Evolutionary conservation across 2,797 vertebrate genomes (phyloP).

Genomic region (Sus cebifrons): DNA sequence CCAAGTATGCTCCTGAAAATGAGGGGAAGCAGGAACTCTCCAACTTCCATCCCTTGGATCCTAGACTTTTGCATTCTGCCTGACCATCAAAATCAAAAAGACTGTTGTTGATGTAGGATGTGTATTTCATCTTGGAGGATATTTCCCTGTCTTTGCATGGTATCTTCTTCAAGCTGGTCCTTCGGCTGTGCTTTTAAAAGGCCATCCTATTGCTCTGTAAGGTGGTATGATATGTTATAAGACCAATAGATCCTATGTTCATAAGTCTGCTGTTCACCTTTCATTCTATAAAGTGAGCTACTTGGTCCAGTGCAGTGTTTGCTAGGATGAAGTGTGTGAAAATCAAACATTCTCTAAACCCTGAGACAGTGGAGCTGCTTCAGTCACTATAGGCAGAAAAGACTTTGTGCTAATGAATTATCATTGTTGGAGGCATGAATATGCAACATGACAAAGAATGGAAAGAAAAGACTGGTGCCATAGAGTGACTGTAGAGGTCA

Average conservation of each 20-base stretch:
- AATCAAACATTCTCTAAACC: not conserved
- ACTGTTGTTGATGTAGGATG: not conserved
- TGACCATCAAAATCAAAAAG: not conserved
- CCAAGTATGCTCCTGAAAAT: not conserved
- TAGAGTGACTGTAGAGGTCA: too few species aligned
- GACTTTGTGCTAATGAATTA: not conserved
- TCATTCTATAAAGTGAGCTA: not conserved
- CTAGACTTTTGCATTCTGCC: not conserved
- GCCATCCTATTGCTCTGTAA: not conserved
- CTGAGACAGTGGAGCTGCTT: not conserved
- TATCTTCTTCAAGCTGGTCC: not conserved
- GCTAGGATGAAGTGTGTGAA: not conserved
- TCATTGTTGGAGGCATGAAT: too few species aligned
- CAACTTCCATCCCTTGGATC: not conserved
- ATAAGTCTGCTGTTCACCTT: not conserved
- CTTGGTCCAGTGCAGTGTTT: not conserved
- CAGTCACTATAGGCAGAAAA: not conserved
- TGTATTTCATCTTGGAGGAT: not conserved
- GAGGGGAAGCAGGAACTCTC: not conserved
- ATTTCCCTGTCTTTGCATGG: not conserved
- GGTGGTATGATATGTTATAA: not conserved
- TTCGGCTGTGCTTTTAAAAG: not conserved
- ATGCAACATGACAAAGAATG: too few species aligned
- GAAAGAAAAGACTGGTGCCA: too few species aligned
- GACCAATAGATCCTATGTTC: not conserved